A percentile compares a stretch with the other conserved stretches of the same genome.
These are phyloP conservation scores for Petrocephalus sullivani DNA, from an alignment of 2,797 vertebrate genomes.

Conservation along the genomic window DNA sequence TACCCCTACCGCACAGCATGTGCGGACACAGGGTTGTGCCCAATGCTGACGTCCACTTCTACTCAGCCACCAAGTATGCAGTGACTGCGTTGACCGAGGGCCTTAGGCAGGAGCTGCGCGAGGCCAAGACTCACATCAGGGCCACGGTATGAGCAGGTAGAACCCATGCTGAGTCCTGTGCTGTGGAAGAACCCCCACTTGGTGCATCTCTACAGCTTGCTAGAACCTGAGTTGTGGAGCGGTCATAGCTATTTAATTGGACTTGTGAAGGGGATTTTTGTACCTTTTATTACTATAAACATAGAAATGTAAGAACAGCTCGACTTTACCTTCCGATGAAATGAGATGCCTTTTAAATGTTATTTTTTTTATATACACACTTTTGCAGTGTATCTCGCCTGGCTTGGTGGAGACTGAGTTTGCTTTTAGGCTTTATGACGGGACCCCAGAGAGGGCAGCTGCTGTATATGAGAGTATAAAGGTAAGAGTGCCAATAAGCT, in stretches of 20 bases:
- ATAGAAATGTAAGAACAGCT: background rate
- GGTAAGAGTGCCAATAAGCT: conserved; percentile 53
- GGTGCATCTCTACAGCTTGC: too few relatives aligned
- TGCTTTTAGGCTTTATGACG: conserved; percentile 58
- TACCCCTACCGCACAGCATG: conserved; percentile 59
- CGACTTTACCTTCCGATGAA: background rate
- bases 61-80: conserved; percentile 74
- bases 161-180: background rate
- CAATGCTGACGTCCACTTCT: conserved; percentile 64
- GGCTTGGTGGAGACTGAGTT: conserved; percentile 81
- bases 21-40: conserved; percentile 65
- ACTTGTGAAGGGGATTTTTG: background rate
- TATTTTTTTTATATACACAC: background rate
- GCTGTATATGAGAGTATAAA: conserved; percentile 61
- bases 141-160: conserved; percentile 65
- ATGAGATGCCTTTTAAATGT: background rate
- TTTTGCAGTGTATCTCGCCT: conserved; percentile 76
- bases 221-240: background rate
- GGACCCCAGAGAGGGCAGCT: conserved; percentile 65
- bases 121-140: conserved; percentile 73
- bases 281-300: background rate
- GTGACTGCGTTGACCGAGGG: conserved; percentile 80
- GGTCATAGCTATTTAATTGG: background rate
- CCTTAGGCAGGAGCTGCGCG: conserved; percentile 76
- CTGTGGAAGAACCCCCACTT: background rate